Evolutionary conservation across 2,888 invertebrate species (phyloP).

Genomic region (Junonia oenone): DNA sequence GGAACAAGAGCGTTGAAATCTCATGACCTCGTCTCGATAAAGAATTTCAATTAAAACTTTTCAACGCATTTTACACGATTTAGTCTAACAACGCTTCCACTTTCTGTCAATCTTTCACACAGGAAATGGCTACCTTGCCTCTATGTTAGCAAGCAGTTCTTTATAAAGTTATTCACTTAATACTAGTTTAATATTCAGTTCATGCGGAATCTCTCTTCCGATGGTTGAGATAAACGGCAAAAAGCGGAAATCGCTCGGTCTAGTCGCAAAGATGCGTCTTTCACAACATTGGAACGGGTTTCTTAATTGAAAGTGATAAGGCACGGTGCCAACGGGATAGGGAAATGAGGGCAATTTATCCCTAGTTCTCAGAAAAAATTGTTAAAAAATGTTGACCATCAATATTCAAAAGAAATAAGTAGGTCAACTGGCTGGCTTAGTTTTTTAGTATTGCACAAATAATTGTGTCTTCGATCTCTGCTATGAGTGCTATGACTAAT

Average conservation of each 20-base stretch:
- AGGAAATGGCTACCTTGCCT: background rate
- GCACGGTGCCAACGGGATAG: background rate
- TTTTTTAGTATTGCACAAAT: too few relatives aligned
- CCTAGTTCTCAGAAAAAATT: too few relatives aligned
- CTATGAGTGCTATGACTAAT: too few relatives aligned
- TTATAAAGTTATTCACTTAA: constrained; percentile 8
- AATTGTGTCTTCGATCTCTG: too few relatives aligned
- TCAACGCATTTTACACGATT: background rate
- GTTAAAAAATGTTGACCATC: too few relatives aligned
- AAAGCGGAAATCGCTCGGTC: constrained; percentile 14
- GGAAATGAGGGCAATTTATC: background rate
- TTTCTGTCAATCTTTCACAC: background rate
- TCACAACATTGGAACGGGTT: constrained; percentile 7
- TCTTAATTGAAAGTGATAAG: background rate
- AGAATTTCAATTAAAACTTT: constrained; percentile 6
- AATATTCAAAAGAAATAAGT: too few relatives aligned
- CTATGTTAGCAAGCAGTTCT: background rate
- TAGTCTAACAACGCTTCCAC: background rate
- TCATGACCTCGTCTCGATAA: constrained; percentile 6
- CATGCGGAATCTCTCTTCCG: constrained; percentile 26
- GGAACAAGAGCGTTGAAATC: constrained; percentile 5
- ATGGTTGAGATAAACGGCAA: constrained; percentile 15
- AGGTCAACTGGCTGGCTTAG: too few relatives aligned
- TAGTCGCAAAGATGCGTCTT: constrained; percentile 12
- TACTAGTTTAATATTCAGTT: constrained; percentile 20